These are phyloP conservation scores for Drosophila mauritiana DNA, from an alignment of 1,140 invertebrate species.

Conservation along the genomic window DNA sequence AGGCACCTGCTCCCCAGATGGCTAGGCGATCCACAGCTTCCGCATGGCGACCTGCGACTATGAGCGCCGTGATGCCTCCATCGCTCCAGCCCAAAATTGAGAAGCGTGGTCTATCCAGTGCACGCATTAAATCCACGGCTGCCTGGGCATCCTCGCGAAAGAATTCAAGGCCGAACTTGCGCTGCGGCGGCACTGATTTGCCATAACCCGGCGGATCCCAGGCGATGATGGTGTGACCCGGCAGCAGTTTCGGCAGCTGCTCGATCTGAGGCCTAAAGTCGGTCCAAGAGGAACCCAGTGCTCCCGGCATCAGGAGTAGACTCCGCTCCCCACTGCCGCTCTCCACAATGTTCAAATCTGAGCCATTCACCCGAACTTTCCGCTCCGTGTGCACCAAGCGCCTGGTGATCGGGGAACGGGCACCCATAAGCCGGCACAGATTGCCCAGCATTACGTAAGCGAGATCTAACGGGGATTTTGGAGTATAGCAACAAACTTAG, in stretches of 20 bases:
- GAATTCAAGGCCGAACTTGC: slow-evolving; percentile 89
- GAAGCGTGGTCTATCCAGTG: slow-evolving; percentile 88
- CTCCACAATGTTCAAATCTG: slow-evolving; percentile 89
- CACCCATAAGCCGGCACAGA: slow-evolving; percentile 13
- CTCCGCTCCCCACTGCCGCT: slow-evolving; percentile 89
- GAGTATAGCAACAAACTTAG: slow-evolving; percentile 34
- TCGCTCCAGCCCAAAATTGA: slow-evolving; percentile 95
- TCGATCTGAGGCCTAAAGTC: slow-evolving; percentile 93
- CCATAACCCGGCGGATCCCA: slow-evolving; percentile 97
- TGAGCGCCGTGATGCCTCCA: slow-evolving; percentile 92
- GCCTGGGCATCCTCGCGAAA: slow-evolving; percentile 90
- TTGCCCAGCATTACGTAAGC: slow-evolving; percentile 65
- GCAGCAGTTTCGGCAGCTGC: slow-evolving; percentile 86
- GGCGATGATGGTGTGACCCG: slow-evolving; percentile 91
- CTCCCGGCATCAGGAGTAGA: slow-evolving; percentile 91
- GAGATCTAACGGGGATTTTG: slow-evolving; percentile 21
- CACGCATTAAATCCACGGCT: slow-evolving; percentile 90
- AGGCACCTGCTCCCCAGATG: slow-evolving; percentile 92
- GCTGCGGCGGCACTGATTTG: slow-evolving; percentile 91
- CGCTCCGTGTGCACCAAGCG: slow-evolving; percentile 79
- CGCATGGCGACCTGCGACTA: slow-evolving; percentile 89
- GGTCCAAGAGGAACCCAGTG: slow-evolving; percentile 90
- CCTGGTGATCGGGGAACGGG: slow-evolving; percentile 12
- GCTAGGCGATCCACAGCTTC: slow-evolving; percentile 90
- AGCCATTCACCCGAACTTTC: slow-evolving; percentile 87